These are phyloP conservation scores for Eulithis prunata DNA, from an alignment of 2,888 invertebrate genomes.

Conservation along the genomic window DNA sequence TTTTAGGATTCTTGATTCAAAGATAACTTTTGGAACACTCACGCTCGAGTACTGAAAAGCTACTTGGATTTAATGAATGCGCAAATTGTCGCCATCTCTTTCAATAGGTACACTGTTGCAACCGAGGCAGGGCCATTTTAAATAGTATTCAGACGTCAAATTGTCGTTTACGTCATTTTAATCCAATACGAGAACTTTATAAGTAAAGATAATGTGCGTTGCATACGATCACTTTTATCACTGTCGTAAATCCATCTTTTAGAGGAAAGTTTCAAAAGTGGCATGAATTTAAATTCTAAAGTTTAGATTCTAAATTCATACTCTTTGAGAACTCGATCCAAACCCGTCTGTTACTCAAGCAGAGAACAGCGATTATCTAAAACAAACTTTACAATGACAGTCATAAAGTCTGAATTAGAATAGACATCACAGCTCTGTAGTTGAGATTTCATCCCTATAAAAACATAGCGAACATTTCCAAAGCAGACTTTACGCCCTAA, in stretches of 20 bases:
- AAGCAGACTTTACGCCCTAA: conserved; percentile 3
- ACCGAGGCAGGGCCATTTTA: too few relatives aligned
- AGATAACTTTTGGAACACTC: too few relatives aligned
- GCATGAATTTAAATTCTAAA: conserved; percentile 4
- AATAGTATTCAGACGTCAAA: too few relatives aligned
- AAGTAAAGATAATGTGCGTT: conserved; percentile 45
- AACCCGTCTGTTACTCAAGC: conserved; percentile 11
- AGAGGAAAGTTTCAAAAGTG: conserved; percentile 33
- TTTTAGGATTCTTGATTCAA: neutral
- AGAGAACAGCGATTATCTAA: conserved; percentile 1
- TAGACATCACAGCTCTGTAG: neutral
- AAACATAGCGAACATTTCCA: neutral
- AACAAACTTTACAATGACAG: conserved; percentile 16
- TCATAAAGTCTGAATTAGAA: conserved; percentile 26
- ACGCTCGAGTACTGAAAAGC: too few relatives aligned
- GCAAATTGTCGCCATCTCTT: too few relatives aligned
- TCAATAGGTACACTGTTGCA: too few relatives aligned
- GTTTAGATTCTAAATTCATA: neutral
- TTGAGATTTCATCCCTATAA: neutral
- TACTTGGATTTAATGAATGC: too few relatives aligned
- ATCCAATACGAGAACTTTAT: conserved; percentile 40
- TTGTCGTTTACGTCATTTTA: neutral
- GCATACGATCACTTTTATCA: conserved; percentile 45
- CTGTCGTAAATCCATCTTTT: conserved; percentile 32
- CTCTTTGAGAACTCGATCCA: conserved; percentile 19